Base-by-base conservation (phyloP, 2,888 invertebrate species). In the Eristalinus sepulchralis region DNA sequence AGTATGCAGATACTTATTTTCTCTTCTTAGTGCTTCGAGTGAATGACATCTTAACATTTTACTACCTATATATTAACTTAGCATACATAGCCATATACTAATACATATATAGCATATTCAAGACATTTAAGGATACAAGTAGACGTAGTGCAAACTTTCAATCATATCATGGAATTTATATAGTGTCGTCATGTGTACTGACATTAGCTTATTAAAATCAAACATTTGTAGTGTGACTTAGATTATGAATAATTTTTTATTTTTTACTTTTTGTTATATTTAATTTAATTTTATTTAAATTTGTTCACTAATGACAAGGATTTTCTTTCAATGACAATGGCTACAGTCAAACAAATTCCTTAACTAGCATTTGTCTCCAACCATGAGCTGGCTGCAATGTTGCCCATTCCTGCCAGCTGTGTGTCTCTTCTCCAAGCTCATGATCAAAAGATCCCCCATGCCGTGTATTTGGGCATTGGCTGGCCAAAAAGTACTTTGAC, bases 121-220 rank as follows among this genome's bases (percentile, higher is more conserved):
- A 47, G 17, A 5, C 47, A 47, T 47, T 17, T 6, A 47, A 47
- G 17, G n/a, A 47, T 47, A 27, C 22, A 79, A 79, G 67, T 72
- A 80, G 72, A 72, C 34, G 80, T 80, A 80, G 80, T 72, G 72
- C 67, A 72, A 53, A 79, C 34, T 75, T 72, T 67, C 80, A 80
- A 66, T 80, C 80, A 80, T 80, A 80, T 80, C 80, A 80, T 67
- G 53, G 36, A 72, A 73, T 53, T 80, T 59, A 66, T 47, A 59
- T 67, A 66, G 66, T 62, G 72, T 79, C 66, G 66, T 79, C 47
- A 27, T 72, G 47, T 60, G 80, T 67, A 80, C 57, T 66, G 33
- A 64, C 71, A 62, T 55, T 60, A 62, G 80, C 72, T 53, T 53
- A 67, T 20, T 22, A 36, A 53, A 80, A 72, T 36, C 17, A 60